Base-by-base conservation (phyloP, 2,113 vertebrate genomes). In the Engystomops pustulosus region DNA sequence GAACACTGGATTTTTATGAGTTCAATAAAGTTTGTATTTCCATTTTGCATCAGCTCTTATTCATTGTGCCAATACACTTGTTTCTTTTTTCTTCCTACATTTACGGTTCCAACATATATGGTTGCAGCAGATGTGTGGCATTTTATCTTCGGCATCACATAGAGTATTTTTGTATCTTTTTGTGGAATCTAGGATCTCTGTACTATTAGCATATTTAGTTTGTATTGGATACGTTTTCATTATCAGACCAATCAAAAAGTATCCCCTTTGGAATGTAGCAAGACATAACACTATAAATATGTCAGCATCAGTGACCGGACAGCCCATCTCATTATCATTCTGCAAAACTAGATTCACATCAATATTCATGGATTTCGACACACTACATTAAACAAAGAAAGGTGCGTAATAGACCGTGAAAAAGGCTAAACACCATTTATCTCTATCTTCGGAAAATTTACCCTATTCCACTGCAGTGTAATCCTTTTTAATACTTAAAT, bases 381-480 rank as follows among this genome's bases (percentile, higher is more conserved):
- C 80, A 82, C 80, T 82, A 62, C 80, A 82, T 82, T 82, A 82
- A 74, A 82, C 80, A 82, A 82, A 82, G 79, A 55, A 71, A 72
- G 80, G 80, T 82, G 80, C 60, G 80, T 82, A 82, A 82, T 82
- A 82, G 80, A 72, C 32, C 80, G 25, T 82, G 49, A 72, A 82
- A 82, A 82, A 82, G 80, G 80, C 80, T 82, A 82, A 82, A 82
- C 68, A 82, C 68, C 68, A 82, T 82, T 60, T 72, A 82, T 82
- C 80, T 82, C 68, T 51, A 80, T 68, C 27, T 69, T 36, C 69
- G 34, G 62, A 69, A 49, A 51, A 47, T 18, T 67, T 41, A 79
- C 77, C 77, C 77, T 65, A 11, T 65, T 79, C 77, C 27, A 65
- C 77, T 65, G 67, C 58, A 67, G 36, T 47, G 25, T 67, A 79